Percentiles rank a stretch among this genome's conserved stretches.
These are phyloP conservation scores for Heliothis subflexa DNA, from an alignment of 1,140 invertebrate genomes.

Conservation along the genomic window DNA sequence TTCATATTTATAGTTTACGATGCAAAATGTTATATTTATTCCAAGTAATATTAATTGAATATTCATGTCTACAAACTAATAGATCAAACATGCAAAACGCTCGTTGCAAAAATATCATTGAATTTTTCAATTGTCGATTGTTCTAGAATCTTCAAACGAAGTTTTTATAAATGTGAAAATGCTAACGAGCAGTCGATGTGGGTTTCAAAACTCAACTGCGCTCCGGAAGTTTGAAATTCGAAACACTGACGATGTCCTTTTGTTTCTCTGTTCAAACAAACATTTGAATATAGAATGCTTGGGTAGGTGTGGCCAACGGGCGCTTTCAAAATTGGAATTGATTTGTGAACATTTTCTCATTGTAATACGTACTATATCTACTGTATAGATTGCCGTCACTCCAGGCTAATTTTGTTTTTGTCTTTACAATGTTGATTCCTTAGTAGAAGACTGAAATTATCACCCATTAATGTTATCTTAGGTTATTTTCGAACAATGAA, in stretches of 20 bases:
- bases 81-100: slow-evolving; percentile 1
- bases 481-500: too few species aligned
- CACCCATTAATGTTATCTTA: too few species aligned
- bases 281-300: slow-evolving; percentile 22
- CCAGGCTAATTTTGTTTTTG: too few species aligned
- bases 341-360: too few species aligned
- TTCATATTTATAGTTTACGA: background rate
- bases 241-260: slow-evolving; percentile 19
- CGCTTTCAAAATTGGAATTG: background rate
- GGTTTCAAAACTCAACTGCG: slow-evolving; percentile 5
- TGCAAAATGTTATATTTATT: background rate
- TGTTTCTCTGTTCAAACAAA: background rate
- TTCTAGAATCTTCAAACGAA: background rate
- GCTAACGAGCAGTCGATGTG: slow-evolving; percentile 8
- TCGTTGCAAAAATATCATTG: slow-evolving; percentile 11
- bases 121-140: background rate
- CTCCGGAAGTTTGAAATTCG: slow-evolving; percentile 19
- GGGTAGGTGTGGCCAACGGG: background rate
- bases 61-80: slow-evolving; percentile 14
- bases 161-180: slow-evolving; percentile 6
- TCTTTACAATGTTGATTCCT: too few species aligned
- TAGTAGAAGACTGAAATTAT: too few species aligned
- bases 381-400: too few species aligned
- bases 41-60: background rate
- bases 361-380: too few species aligned